A percentile compares a stretch with the other conserved stretches of the same genome.
These are phyloP conservation scores for Equus przewalskii DNA, from an alignment of 2,113 vertebrate genomes.

Conservation along the genomic window DNA sequence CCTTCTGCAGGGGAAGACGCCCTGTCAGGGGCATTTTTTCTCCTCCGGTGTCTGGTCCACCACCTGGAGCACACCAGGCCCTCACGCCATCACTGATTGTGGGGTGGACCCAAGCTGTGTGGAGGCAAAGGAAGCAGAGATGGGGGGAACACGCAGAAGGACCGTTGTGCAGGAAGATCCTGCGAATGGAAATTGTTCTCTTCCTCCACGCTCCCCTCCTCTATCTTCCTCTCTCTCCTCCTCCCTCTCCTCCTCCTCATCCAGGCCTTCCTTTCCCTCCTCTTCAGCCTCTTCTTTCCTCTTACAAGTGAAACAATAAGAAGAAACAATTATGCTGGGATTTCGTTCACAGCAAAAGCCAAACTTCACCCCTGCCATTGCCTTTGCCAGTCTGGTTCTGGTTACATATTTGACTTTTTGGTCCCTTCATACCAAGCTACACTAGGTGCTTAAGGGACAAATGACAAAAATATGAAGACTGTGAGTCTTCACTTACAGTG, in stretches of 20 bases:
- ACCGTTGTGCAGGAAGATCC: background rate
- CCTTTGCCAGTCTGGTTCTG: background rate
- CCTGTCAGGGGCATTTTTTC: rapidly evolving
- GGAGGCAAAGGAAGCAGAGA: background rate
- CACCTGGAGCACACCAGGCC: background rate
- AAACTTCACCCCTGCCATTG: rapidly evolving
- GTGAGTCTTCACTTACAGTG: rapidly evolving
- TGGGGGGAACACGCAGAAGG: background rate
- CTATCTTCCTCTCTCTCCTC: no score
- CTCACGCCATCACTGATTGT: rapidly evolving
- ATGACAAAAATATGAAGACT: rapidly evolving
- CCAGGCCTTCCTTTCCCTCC: rapidly evolving
- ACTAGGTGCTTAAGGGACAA: no score
- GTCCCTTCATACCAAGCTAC: background rate
- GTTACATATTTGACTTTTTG: no score
- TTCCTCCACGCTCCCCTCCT: background rate
- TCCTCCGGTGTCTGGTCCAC: background rate
- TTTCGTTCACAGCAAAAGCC: background rate
- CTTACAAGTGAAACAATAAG: background rate
- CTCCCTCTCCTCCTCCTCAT: background rate
- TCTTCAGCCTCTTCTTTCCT: background rate
- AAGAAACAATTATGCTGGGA: background rate
- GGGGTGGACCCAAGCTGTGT: background rate
- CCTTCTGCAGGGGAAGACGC: rapidly evolving
- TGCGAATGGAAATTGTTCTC: rapidly evolving